Evolutionary conservation across 2,797 vertebrate species (phyloP).

Genomic region (Kryptopterus vitreolus): DNA sequence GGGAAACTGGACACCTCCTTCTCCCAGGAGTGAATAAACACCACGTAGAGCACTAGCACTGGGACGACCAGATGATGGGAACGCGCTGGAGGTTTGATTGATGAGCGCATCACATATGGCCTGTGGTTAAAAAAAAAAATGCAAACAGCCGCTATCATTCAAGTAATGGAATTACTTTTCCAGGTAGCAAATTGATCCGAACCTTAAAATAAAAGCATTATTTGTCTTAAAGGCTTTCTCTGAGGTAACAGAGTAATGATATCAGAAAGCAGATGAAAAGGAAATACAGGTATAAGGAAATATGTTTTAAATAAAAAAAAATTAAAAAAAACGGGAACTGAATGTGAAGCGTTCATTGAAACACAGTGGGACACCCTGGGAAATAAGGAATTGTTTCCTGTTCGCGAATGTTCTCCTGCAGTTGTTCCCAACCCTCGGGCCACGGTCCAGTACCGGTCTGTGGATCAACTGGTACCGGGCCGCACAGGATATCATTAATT

Average conservation of each 20-base stretch:
- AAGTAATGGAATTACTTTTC: background rate
- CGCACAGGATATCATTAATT: no score
- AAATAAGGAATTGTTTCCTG: background rate
- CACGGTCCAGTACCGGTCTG: no score
- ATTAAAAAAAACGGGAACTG: background rate
- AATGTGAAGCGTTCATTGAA: background rate
- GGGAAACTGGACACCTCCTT: slow-evolving; percentile 74
- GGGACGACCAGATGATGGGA: slow-evolving; percentile 43
- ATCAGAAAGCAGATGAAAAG: background rate
- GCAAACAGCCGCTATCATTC: background rate
- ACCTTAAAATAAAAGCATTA: background rate
- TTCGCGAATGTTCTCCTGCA: background rate
- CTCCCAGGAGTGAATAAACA: slow-evolving; percentile 72
- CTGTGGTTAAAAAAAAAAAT: slow-evolving; percentile 57
- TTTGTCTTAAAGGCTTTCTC: background rate
- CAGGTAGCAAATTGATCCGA: background rate
- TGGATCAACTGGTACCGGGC: no score
- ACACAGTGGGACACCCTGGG: no score
- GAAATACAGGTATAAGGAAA: background rate
- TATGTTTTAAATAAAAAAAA: background rate
- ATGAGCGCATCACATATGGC: slow-evolving; percentile 63
- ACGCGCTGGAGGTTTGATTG: slow-evolving; percentile 48
- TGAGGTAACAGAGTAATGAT: background rate
- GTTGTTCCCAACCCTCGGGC: no score
- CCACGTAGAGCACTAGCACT: slow-evolving; percentile 63